Base-by-base conservation (phyloP, 1,140 invertebrate species). In the Mylabris phalerata region DNA sequence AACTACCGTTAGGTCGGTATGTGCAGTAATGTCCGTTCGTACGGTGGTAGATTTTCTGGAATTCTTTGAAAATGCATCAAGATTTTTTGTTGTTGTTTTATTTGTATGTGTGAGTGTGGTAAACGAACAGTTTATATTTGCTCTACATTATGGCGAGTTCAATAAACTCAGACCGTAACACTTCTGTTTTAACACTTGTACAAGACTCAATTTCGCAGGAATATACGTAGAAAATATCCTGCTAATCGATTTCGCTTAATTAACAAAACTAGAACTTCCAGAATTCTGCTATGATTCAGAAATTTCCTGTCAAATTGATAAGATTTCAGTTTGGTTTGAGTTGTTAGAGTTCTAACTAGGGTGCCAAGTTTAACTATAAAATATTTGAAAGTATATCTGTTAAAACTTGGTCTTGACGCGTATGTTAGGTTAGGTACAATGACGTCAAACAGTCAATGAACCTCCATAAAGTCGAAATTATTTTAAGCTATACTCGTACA, bases 391-490 rank as follows among this genome's bases (percentile, higher is more conserved):
- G 60, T 61, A 48, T 19, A 19, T 19, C 19, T 19, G 49, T 27
- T 27, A 47, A 27, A 51, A 42, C 39, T n/a, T 49, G 25, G 46
- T 39, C 55, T 61, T 61, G 10, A 2, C 55, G 54, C 55, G 57
- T 61, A 57, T 48, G 46, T 61, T 51, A 61, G 60, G 60, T 61
- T 61, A 61, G 60, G 60, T 57, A 43, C 55, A 57, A 40, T 63
- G 57, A 54, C 59, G 58, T 56, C 59, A 55, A 47, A 58, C 46
- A 32, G 62, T 63, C 62, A 57, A 54, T 63, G 62, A 63, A 63
- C 62, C 42, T 63, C 45, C 50, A 42, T 41, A 44, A 51, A 38
- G 45, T 44, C 49, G 32, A 32, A 19, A 43, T 51, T 47, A 45
- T 56, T 56, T 60, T 60, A 60, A 48, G 59, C 59, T 47, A 60